Evolutionary conservation across 2,797 vertebrate species (phyloP).

Genomic region (Lepus townsendii): DNA sequence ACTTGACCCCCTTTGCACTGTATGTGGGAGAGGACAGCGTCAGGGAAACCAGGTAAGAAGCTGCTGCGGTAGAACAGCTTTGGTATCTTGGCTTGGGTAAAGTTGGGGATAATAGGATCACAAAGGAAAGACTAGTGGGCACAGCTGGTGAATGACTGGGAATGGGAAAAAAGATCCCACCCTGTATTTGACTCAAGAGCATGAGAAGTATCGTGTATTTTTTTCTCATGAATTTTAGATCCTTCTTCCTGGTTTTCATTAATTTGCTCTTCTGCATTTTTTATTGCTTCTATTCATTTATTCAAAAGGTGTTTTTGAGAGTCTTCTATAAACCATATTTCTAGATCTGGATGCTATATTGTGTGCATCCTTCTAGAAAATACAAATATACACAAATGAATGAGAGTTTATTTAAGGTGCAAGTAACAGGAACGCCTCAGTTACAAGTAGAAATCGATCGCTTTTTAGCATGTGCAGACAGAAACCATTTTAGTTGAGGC

Average conservation of each 20-base stretch:
- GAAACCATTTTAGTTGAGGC: conserved; percentile 74
- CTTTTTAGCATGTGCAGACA: conserved; percentile 65
- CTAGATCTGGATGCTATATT: conserved; percentile 19
- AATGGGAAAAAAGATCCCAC: neutral
- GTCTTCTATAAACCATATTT: neutral
- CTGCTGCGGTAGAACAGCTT: neutral
- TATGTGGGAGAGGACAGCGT: neutral
- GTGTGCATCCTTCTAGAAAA: conserved; percentile 51
- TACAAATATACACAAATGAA: conserved; percentile 39
- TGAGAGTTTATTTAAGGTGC: conserved; percentile 66
- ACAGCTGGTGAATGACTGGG: neutral
- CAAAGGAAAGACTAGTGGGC: neutral
- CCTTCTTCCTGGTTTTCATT: conserved; percentile 43
- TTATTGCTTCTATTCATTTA: conserved; percentile 49
- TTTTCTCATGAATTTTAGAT: conserved; percentile 31
- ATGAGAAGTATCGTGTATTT: conserved; percentile 2
- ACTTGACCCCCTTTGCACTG: neutral
- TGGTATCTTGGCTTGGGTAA: neutral
- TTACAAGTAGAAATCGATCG: conserved; percentile 70
- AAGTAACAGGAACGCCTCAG: conserved; percentile 58
- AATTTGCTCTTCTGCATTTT: conserved; percentile 9
- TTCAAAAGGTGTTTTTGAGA: conserved; percentile 40
- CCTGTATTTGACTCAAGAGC: conserved; percentile 15
- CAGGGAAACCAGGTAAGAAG: neutral
- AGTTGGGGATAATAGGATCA: neutral